Percentiles rank a stretch among this genome's conserved stretches.
Conservation (phyloP, 2,113 vertebrate species). For the Oreochromis tanganicae region DNA sequence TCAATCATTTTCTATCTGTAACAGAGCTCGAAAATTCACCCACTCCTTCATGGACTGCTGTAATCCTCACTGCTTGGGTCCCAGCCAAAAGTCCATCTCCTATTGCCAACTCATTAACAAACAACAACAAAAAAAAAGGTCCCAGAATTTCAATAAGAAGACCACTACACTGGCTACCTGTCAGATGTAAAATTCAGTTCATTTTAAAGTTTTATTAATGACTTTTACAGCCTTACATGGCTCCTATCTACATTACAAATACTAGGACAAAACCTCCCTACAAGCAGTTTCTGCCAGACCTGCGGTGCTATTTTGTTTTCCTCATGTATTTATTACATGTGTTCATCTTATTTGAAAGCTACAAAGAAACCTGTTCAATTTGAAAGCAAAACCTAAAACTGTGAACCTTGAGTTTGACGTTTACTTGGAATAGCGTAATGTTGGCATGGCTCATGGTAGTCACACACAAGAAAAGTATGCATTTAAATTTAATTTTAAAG, state of each 20-base stretch:
- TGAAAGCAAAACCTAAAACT: background rate
- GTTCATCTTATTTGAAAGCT: background rate
- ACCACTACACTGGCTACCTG: background rate
- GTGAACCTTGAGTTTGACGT: background rate
- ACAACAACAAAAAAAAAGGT: background rate
- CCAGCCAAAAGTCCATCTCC: background rate
- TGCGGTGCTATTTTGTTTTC: background rate
- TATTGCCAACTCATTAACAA: background rate
- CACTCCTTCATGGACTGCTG: background rate
- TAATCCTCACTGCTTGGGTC: background rate
- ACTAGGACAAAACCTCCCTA: background rate
- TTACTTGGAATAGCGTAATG: background rate
- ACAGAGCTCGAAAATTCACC: background rate
- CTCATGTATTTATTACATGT: background rate
- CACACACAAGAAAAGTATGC: background rate
- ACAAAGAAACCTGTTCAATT: background rate
- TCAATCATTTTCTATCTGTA: background rate
- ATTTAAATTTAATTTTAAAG: no score
- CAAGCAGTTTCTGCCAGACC: background rate
- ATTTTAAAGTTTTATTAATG: background rate
- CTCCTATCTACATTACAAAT: background rate
- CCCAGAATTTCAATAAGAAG: background rate
- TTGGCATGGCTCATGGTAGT: background rate
- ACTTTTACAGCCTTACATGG: background rate
- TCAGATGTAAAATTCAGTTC: background rate